A percentile compares a stretch with the other conserved stretches of the same genome.
These are phyloP conservation scores for Zoanthus sociatus DNA, from an alignment of 92 coral and sea anemone species.

Conservation along the genomic window DNA sequence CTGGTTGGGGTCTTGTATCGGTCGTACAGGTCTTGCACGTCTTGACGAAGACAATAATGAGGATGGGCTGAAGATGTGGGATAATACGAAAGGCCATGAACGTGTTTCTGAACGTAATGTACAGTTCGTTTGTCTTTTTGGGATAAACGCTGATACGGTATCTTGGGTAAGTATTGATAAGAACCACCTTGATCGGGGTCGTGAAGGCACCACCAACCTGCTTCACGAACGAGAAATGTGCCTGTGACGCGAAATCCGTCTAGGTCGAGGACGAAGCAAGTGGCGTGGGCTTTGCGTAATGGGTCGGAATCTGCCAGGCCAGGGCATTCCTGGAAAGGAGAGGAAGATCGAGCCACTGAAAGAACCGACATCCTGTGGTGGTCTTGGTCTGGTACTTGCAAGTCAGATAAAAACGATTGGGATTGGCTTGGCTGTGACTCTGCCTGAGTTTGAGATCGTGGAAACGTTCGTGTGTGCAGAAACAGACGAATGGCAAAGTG, in stretches of 20 bases:
- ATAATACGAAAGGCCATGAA: constrained; percentile 19
- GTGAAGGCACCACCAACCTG: background rate
- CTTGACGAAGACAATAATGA: background rate
- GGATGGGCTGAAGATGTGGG: background rate
- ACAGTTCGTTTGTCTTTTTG: background rate
- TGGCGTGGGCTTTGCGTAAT: too few species aligned
- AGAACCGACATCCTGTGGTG: constrained; percentile 1
- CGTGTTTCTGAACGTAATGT: background rate
- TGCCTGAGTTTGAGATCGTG: background rate
- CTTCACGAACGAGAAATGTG: constrained; percentile 12
- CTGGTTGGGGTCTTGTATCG: background rate
- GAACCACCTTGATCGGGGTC: background rate
- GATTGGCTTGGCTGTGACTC: background rate
- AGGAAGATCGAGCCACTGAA: too few species aligned
- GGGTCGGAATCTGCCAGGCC: background rate
- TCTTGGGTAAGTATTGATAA: constrained; percentile 11
- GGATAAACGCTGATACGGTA: background rate
- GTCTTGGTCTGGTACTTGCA: background rate
- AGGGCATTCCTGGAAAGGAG: background rate
- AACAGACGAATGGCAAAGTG: constrained; percentile 12
- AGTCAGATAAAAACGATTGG: background rate
- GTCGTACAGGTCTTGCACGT: background rate
- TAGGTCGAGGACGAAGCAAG: background rate
- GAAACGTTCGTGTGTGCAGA: background rate
- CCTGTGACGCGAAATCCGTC: background rate